Base-by-base conservation (phyloP, 2,113 vertebrate genomes). In the Notiomystis cincta region DNA sequence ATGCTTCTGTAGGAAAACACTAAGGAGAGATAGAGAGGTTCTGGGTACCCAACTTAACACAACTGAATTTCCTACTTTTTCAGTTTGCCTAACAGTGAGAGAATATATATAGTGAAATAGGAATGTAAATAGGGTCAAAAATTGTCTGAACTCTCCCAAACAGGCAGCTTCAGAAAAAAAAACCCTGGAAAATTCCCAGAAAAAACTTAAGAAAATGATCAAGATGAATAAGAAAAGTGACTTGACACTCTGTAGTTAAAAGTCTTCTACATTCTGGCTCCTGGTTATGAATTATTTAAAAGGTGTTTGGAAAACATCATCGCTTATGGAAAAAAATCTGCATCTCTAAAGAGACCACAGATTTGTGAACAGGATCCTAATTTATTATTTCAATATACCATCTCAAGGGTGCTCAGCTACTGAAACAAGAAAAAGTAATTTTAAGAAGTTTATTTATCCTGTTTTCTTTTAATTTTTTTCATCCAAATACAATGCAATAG, bases 201-300 rank as follows among this genome's bases (percentile, higher is more conserved):
- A 65, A 86, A 89, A 44, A n/a, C 44, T 64, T 40, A 37, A 50
- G 30, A 90, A 67, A 64, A 60, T 33, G 30, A 67, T 22, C 31
- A 64, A 69, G 42, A 76, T n/a, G 21, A 87, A 44, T 57, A 85
- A 24, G 33, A 71, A 85, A 89, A 71, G 22, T 40, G 17, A 89
- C 25, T 75, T 67, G 57, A 60, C 40, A 56, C 22, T 47, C 18
- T 84, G 56, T 62, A 57, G 51, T 73, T 91, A 44, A 35, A 93
- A 76, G 81, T 75, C 35, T 69, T 83, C 64, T 50, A 31, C 40
- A 72, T 80, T 87, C 42, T 80, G 71, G 27, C 15, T 91, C 65
- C 54, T 82, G 73, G 58, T 44, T 69, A 75, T 82, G 58, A 95
- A 94, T 87, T 91, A 88, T 94, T 95, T 82, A 70, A 67, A 65